Evolutionary conservation across 2,888 invertebrate genomes (phyloP).

Genomic region (Aethes cnicana): DNA sequence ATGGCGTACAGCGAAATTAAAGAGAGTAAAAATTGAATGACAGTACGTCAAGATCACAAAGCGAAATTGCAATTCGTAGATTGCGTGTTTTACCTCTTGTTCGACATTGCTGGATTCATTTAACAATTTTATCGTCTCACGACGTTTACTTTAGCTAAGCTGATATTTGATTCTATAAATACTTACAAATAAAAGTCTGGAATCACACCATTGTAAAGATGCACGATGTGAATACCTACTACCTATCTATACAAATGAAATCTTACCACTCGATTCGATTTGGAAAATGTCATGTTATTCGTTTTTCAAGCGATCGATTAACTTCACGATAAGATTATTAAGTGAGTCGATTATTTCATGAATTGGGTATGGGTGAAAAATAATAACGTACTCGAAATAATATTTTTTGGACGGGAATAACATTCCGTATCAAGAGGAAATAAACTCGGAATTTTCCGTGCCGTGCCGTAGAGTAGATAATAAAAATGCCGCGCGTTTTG

Average conservation of each 20-base stretch:
- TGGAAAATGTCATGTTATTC: conserved; percentile 27
- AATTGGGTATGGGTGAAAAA: too few relatives aligned
- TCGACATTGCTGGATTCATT: conserved; percentile 49
- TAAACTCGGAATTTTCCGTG: too few relatives aligned
- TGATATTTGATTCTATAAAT: conserved; percentile 78
- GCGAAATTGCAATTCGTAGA: conserved; percentile 49
- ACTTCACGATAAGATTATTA: background rate
- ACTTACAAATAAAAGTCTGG: conserved; percentile 83
- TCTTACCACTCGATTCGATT: conserved; percentile 26
- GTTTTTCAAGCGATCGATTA: conserved; percentile 7
- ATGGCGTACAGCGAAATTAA: conserved; percentile 80
- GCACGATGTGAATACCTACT: conserved; percentile 31
- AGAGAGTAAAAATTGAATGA: conserved; percentile 77
- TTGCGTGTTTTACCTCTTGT: conserved; percentile 58
- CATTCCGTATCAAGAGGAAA: too few relatives aligned
- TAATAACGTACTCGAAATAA: too few relatives aligned
- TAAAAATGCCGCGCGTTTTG: too few relatives aligned
- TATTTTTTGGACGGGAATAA: background rate
- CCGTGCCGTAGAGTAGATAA: too few relatives aligned
- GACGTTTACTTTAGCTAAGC: conserved; percentile 65
- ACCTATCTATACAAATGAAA: conserved; percentile 30
- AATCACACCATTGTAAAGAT: conserved; percentile 81
- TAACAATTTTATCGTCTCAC: conserved; percentile 55
- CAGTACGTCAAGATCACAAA: conserved; percentile 69
- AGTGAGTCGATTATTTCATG: too few relatives aligned